A percentile compares a stretch with the other conserved stretches of the same genome.
phyloP scores from a whole-genome alignment of 2,113 vertebrate species.

The Passer montanus region DNA sequence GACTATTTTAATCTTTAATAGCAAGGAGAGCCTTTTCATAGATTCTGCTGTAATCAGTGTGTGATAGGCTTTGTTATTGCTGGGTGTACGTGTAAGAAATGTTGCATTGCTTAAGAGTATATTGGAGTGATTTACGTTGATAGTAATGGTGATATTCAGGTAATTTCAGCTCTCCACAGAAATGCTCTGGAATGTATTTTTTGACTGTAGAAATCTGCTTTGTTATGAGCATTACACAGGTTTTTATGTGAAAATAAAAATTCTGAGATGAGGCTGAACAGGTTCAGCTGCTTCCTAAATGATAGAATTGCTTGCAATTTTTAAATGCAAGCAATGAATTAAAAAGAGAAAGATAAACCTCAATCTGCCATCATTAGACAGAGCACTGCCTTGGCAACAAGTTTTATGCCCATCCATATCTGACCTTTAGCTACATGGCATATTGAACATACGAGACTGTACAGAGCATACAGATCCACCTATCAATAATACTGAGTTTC shows the following conservation, averaged over 20 bases:
- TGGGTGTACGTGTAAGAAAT: background rate
- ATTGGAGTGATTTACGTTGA: background rate
- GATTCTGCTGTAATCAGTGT: background rate
- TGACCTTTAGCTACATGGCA: background rate
- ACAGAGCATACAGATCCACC: background rate
- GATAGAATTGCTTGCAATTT: background rate
- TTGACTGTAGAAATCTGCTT: background rate
- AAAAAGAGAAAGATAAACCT: background rate
- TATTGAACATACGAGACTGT: background rate
- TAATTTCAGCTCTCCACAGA: background rate
- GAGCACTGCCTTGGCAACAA: background rate
- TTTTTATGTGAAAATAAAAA: background rate
- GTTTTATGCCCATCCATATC: background rate
- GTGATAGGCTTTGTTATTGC: background rate
- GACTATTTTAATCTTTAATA: background rate
- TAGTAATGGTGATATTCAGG: background rate
- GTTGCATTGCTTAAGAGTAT: background rate
- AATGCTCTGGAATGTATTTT: background rate
- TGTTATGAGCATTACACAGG: background rate
- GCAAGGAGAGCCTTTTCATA: background rate
- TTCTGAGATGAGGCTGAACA: background rate
- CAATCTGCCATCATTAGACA: background rate
- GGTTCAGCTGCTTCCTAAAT: background rate
- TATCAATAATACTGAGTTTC: background rate
- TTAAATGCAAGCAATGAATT: background rate